Conservation (phyloP, 1,140 invertebrate species). For the Calycopis cecrops region DNA sequence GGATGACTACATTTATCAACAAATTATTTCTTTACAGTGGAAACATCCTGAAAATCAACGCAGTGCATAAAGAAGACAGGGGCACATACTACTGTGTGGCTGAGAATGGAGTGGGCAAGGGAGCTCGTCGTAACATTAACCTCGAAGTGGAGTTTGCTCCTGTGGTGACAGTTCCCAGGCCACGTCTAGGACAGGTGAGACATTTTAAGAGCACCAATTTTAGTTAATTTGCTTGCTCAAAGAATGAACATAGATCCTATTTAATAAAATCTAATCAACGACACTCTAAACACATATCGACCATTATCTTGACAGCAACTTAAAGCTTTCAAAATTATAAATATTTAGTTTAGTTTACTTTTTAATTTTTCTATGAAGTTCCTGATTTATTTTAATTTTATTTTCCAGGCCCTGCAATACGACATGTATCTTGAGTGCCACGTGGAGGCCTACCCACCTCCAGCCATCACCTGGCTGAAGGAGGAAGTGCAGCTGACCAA, state of each 20-base stretch:
- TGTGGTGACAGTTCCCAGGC: constrained; percentile 87
- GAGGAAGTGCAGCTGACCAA: constrained; percentile 87
- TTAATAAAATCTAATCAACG: no score
- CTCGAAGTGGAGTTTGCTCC: constrained; percentile 93
- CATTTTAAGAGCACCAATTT: no score
- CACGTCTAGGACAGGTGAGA: constrained; percentile 80
- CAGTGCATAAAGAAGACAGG: constrained; percentile 90
- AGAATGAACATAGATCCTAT: no score
- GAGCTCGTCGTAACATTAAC: constrained; percentile 89
- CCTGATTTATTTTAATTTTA: background rate
- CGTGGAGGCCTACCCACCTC: constrained; percentile 93
- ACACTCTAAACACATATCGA: no score
- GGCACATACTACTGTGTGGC: constrained; percentile 96
- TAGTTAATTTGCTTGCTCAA: no score
- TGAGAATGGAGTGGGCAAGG: constrained; percentile 92
- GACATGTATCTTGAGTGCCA: constrained; percentile 95
- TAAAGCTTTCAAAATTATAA: no score
- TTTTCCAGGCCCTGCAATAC: constrained; percentile 87
- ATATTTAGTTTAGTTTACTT: no score
- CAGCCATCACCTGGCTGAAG: constrained; percentile 91
- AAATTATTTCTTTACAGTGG: constrained; percentile 76
- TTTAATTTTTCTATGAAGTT: no score
- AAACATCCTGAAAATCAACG: constrained; percentile 87
- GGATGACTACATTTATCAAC: no score
- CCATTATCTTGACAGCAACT: no score